Percentiles rank a stretch among this genome's conserved stretches.
Evolutionary conservation across 1,140 invertebrate species (phyloP).

Genomic region (Drosophila miranda): DNA sequence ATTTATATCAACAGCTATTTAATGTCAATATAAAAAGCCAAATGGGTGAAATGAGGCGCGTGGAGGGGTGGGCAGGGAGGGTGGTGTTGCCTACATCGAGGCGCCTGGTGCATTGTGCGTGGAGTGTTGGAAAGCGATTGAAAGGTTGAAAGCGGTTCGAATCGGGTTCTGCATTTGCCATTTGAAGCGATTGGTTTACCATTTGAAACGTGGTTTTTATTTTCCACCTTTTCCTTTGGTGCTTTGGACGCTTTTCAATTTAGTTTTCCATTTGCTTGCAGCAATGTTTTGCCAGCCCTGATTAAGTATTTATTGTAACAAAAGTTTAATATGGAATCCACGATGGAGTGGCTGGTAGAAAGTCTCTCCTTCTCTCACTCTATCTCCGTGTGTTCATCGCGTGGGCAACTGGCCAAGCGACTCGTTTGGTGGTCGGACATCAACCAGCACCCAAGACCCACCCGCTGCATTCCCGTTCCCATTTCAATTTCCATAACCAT

Average conservation of each 20-base stretch:
- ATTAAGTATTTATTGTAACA: conserved; percentile 62
- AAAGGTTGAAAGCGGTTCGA: conserved; percentile 35
- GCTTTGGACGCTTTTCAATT: background rate
- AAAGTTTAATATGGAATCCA: conserved; percentile 60
- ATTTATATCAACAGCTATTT: conserved; percentile 79
- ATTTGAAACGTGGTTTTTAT: conserved; percentile 19
- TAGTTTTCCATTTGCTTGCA: background rate
- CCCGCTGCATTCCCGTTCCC: background rate
- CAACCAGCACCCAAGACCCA: background rate
- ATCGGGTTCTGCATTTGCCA: conserved; percentile 13
- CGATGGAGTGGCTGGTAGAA: background rate
- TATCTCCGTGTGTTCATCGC: conserved; percentile 35
- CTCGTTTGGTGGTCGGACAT: conserved; percentile 44
- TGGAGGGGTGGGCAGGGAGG: background rate
- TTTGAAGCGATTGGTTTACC: conserved; percentile 36
- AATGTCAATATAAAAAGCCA: conserved; percentile 59
- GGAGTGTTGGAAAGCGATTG: conserved; percentile 45
- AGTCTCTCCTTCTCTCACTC: background rate
- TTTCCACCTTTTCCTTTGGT: background rate
- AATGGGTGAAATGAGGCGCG: background rate
- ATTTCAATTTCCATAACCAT: conserved; percentile 34
- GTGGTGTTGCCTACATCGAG: conserved; percentile 55
- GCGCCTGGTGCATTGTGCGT: conserved; percentile 41
- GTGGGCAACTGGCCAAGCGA: conserved; percentile 58
- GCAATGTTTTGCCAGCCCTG: conserved; percentile 41